Conservation (phyloP, 2,797 vertebrate species). For the Protonibea diacanthus region DNA sequence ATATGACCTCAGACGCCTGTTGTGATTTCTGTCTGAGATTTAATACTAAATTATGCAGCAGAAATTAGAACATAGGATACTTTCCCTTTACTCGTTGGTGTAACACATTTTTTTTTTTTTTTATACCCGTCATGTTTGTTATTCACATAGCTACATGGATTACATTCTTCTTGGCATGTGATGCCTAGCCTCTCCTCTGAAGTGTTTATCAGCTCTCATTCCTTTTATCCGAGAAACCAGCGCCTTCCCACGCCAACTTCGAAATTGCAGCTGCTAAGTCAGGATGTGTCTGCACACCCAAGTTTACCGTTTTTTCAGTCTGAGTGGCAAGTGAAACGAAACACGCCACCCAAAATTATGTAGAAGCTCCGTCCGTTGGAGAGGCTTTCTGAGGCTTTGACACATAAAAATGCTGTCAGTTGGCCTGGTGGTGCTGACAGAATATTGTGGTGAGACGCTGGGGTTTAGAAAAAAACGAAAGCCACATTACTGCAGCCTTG, state of each 20-base stretch:
- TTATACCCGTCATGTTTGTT: constrained; percentile 31
- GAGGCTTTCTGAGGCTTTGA: constrained; percentile 35
- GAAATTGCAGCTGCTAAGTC: constrained; percentile 22
- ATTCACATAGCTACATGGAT: constrained; percentile 35
- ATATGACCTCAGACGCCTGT: neutral
- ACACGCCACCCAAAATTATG: constrained; percentile 24
- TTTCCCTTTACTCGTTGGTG: neutral
- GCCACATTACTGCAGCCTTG: constrained; percentile 73
- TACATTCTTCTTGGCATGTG: constrained; percentile 49
- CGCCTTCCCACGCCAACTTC: constrained; percentile 11
- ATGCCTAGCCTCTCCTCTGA: constrained; percentile 37
- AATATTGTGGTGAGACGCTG: constrained; percentile 62
- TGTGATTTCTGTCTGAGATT: constrained; percentile 14
- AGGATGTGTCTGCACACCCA: constrained; percentile 37
- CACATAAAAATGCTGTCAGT: constrained; percentile 53
- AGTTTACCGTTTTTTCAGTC: constrained; percentile 36
- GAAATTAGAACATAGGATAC: neutral
- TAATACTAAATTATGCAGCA: neutral
- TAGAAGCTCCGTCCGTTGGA: constrained; percentile 19
- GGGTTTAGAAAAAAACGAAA: constrained; percentile 66
- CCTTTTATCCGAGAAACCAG: constrained; percentile 24
- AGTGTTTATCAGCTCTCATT: constrained; percentile 54
- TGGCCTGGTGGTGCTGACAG: constrained; percentile 49
- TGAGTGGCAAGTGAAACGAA: constrained; percentile 10
- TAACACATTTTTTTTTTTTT: neutral